phyloP scores from a whole-genome alignment of 2,113 vertebrate species.

The Syrrhaptes paradoxus region DNA sequence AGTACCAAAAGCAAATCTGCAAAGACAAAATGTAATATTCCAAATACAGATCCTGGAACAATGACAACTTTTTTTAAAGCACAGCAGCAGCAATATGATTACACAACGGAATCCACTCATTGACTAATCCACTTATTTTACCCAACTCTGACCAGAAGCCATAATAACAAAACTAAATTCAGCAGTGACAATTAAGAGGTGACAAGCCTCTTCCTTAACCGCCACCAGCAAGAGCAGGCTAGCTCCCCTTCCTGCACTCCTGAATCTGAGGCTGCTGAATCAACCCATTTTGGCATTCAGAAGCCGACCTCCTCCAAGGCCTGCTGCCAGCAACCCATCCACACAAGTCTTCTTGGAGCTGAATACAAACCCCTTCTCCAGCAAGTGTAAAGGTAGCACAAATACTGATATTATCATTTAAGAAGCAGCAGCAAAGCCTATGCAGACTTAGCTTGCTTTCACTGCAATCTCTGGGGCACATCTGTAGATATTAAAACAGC shows the following conservation, averaged over 20 bases:
- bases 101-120: neutral
- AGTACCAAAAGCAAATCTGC: neutral
- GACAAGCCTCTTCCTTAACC: neutral
- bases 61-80: neutral
- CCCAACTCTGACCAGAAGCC: neutral
- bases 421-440: neutral
- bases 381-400: neutral
- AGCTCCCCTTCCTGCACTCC: neutral
- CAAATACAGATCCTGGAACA: slow-evolving; percentile 28
- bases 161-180: neutral
- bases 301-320: neutral
- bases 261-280: neutral
- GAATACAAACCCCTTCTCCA: neutral
- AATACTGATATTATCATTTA: neutral
- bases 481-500: neutral
- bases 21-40: slow-evolving; percentile 24
- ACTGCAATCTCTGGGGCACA: neutral
- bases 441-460: neutral
- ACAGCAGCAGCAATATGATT: neutral
- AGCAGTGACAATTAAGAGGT: neutral
- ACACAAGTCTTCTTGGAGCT: neutral
- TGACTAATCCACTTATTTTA: neutral
- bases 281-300: neutral
- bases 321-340: neutral
- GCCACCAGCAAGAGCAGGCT: neutral